These are phyloP conservation scores for Peucedramus taeniatus DNA, from an alignment of 2,113 vertebrate species.

Conservation along the genomic window DNA sequence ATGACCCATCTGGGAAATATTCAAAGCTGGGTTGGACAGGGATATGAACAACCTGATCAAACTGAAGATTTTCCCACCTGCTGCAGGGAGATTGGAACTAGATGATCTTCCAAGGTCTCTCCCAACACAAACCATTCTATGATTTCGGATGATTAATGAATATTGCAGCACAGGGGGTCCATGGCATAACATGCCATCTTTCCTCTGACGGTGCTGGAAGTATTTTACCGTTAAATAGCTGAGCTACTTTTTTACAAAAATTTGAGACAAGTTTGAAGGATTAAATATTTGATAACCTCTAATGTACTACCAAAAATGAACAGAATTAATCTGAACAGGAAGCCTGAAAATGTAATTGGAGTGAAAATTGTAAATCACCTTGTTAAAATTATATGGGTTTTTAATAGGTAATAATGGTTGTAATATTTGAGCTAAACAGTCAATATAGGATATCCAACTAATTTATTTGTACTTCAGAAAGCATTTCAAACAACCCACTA, in stretches of 20 bases:
- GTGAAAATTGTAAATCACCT: background rate
- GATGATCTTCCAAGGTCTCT: background rate
- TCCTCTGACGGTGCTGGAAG: background rate
- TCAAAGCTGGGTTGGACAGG: accelerated
- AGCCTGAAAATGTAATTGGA: background rate
- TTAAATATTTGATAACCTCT: background rate
- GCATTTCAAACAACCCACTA: background rate
- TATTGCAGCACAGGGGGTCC: background rate
- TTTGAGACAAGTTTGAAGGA: background rate
- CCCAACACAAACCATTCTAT: background rate
- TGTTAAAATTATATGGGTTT: background rate
- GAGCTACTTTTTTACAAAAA: background rate
- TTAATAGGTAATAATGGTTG: background rate
- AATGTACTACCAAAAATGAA: background rate
- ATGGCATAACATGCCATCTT: background rate
- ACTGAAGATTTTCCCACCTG: background rate
- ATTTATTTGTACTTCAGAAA: background rate
- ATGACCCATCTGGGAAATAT: background rate
- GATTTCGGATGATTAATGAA: background rate
- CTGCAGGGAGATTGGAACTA: background rate
- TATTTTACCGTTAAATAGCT: background rate
- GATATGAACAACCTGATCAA: background rate
- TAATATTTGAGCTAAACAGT: background rate
- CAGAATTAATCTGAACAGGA: background rate
- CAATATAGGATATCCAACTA: background rate